These are phyloP conservation scores for Agrochola lota DNA, from an alignment of 2,888 invertebrate genomes.

Conservation along the genomic window DNA sequence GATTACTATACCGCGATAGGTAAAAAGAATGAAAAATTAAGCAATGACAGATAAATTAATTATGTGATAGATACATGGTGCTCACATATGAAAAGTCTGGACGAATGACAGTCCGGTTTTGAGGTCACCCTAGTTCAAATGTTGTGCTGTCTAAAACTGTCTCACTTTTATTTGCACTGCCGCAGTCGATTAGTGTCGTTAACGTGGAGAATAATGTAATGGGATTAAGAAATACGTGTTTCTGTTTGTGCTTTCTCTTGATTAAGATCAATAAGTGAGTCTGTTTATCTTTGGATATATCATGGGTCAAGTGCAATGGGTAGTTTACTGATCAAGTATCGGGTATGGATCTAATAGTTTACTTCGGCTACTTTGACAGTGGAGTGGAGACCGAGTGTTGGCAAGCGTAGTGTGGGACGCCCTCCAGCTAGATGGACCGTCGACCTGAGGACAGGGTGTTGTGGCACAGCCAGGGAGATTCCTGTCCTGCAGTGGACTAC, in stretches of 20 bases:
- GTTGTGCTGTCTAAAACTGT: constrained; percentile 38
- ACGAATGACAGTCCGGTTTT: no score
- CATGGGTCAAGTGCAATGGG: constrained; percentile 1
- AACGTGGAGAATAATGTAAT: constrained; percentile 34
- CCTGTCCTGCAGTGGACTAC: no score
- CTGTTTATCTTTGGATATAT: constrained; percentile 24
- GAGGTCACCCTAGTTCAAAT: constrained; percentile 39
- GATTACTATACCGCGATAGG: no score
- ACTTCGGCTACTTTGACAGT: constrained; percentile 18
- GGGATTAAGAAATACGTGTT: constrained; percentile 18
- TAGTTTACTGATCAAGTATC: constrained; percentile 26
- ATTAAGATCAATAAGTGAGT: constrained; percentile 2
- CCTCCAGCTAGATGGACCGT: no score
- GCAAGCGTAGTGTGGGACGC: no score
- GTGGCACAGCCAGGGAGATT: no score
- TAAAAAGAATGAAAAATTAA: no score
- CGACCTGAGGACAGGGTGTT: no score
- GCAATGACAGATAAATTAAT: no score
- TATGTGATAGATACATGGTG: no score
- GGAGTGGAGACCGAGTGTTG: no score
- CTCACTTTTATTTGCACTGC: constrained; percentile 41
- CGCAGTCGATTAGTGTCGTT: constrained; percentile 22
- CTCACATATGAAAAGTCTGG: neutral
- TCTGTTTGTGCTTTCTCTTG: constrained; percentile 7
- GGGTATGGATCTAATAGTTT: neutral